Evolutionary conservation across 2,113 vertebrate genomes (phyloP), one percentile per base, ranked within the genome.

Genomic region (Nanorana parkeri): DNA sequence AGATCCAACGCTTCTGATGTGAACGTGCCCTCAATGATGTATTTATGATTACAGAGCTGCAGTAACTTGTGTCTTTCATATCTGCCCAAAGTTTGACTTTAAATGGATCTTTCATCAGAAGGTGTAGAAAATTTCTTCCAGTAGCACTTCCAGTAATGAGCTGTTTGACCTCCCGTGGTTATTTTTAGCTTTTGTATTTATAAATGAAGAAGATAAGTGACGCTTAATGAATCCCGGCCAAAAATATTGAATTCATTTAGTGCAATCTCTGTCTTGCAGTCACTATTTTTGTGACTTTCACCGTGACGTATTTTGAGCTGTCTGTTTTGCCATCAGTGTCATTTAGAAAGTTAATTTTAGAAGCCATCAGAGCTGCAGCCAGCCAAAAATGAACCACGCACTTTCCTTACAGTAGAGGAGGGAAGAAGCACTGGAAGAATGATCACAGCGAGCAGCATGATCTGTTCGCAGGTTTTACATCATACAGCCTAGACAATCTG

Each of bases 271-370:
- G 16, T 72, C 51, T 28, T 17, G 51, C 68, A n/a, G 28, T 32
- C 63, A 63, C 17, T 21, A 76, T 63, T 76, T 76, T 16, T 76
- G 73, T 63, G 56, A 75, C 72, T 75, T 75, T 41, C 11, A 56
- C 17, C 28, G 56, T 75, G 73, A 76, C 73, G 73, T 63, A 23
- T 63, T 26, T 76, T 10, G 17, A 41, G 73, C 73, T 51, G 73
- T 61, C 58, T 76, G 72, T 76, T 76, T 76, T 76, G 73, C 73
- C 58, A 63, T 76, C 55, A 26, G 29, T 76, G 73, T 61, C 73
- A 76, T 63, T 75, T 63, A 36, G 56, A 63, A 76, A 76, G 73
- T 63, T 76, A 76, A 76, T 76, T 76, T 63, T 76, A 76, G 73
- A 23, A 76, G 58, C 73, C 61, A 19, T 68, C 66, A 47, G 66